phyloP scores from a whole-genome alignment of 2,888 invertebrate genomes.

The Pristionchus entomophagus region DNA sequence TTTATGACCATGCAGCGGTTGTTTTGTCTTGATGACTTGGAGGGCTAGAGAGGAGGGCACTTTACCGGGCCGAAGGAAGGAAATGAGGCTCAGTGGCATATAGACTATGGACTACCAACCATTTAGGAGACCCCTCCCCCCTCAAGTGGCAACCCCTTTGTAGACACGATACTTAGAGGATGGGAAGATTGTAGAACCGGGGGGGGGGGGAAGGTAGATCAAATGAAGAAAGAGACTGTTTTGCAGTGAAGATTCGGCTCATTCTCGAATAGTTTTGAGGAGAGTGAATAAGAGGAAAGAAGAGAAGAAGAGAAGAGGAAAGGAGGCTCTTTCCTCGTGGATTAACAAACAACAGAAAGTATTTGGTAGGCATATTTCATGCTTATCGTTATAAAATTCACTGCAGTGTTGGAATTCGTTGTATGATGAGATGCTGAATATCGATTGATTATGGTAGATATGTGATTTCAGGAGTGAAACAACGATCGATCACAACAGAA shows the following conservation, averaged over 20 bases:
- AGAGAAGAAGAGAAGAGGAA: constrained; percentile 56
- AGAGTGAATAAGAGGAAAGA: constrained; percentile 48
- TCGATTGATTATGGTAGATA: not conserved
- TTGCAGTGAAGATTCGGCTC: constrained; percentile 25
- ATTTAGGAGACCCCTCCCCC: not conserved
- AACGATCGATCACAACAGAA: constrained; percentile 22
- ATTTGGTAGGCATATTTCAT: constrained; percentile 51
- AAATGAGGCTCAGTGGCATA: not conserved
- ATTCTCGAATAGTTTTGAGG: constrained; percentile 20
- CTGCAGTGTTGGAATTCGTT: not conserved
- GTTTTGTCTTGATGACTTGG: constrained; percentile 15
- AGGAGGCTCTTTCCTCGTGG: constrained; percentile 66
- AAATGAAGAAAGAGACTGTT: constrained; percentile 10
- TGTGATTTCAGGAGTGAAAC: constrained; percentile 21
- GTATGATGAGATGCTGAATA: no score
- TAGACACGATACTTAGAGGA: not conserved
- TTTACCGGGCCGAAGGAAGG: not conserved
- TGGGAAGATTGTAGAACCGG: not conserved
- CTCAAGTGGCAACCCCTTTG: constrained; percentile 8
- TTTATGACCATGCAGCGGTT: constrained; percentile 25
- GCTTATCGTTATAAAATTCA: not conserved
- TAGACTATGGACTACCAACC: constrained; percentile 13
- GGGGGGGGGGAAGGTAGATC: not conserved
- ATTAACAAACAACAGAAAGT: constrained; percentile 61
- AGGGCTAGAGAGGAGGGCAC: not conserved